A percentile compares a stretch with the other conserved stretches of the same genome.
These are phyloP conservation scores for Littorina saxatilis DNA, from an alignment of 1,140 invertebrate species.

Conservation along the genomic window DNA sequence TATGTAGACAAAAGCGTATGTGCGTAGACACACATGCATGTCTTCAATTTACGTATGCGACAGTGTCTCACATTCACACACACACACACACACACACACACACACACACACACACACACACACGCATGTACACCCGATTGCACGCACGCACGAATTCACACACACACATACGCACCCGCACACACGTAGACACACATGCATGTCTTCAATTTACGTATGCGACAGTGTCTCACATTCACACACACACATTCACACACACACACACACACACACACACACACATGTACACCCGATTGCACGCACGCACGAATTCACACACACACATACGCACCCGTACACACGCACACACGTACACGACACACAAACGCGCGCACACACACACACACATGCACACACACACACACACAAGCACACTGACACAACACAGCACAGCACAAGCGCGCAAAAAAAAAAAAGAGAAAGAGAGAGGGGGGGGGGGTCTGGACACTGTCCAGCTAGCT, in stretches of 20 bases:
- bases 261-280: not conserved
- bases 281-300: not conserved
- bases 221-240: not conserved
- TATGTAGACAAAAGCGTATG: too few relatives aligned
- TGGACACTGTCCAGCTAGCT: not conserved
- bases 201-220: not conserved
- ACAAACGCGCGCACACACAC: not conserved
- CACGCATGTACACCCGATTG: not conserved
- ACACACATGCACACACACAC: not conserved
- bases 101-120: slow-evolving; percentile 15
- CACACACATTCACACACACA: not conserved
- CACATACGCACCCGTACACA: too few relatives aligned
- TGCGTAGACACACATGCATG: not conserved
- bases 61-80: not conserved
- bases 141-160: not conserved
- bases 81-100: slow-evolving; percentile 1
- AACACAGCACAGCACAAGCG: not conserved
- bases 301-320: not conserved
- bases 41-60: not conserved
- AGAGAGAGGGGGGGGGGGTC: not conserved
- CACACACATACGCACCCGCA: not conserved
- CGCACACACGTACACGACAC: too few relatives aligned
- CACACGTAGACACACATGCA: not conserved
- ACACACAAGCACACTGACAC: too few relatives aligned
- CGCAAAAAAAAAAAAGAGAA: not conserved